Evolutionary conservation across 2,888 invertebrate species (phyloP).

Genomic region (Polydrusus cervinus): DNA sequence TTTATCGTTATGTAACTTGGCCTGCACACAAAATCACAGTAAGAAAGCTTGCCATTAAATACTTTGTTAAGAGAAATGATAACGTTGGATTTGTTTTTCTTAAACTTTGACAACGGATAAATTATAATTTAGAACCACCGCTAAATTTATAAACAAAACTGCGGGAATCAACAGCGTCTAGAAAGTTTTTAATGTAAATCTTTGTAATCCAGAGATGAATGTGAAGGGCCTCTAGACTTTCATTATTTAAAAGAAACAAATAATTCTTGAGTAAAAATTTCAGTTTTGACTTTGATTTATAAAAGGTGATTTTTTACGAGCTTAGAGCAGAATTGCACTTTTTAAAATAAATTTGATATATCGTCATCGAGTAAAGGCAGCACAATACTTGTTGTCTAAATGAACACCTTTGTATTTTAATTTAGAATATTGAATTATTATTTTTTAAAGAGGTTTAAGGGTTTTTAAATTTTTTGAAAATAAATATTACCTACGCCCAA

Average conservation of each 20-base stretch:
- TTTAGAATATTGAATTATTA: too few species aligned
- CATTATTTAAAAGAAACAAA: constrained; percentile 19
- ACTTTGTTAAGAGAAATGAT: not conserved
- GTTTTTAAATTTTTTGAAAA: too few species aligned
- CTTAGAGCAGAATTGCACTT: not conserved
- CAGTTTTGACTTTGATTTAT: constrained; percentile 22
- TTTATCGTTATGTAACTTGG: not conserved
- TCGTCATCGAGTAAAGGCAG: not conserved
- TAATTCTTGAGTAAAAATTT: not conserved
- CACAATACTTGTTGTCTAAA: not conserved
- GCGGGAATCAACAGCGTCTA: constrained; percentile 32
- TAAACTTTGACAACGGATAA: constrained; percentile 18
- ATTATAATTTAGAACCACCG: constrained; percentile 15
- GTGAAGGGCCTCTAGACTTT: constrained; percentile 15
- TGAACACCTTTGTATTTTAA: too few species aligned
- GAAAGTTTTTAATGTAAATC: constrained; percentile 34
- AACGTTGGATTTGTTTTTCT: constrained; percentile 7
- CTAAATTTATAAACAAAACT: constrained; percentile 14
- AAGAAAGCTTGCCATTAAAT: not conserved
- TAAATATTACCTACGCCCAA: too few species aligned
- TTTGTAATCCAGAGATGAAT: constrained; percentile 16
- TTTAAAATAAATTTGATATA: not conserved
- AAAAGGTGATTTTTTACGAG: constrained; percentile 4
- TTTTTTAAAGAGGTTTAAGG: too few species aligned
- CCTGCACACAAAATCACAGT: not conserved